Base-by-base conservation (phyloP, 2,888 invertebrate genomes). In the Tachina grossa region DNA sequence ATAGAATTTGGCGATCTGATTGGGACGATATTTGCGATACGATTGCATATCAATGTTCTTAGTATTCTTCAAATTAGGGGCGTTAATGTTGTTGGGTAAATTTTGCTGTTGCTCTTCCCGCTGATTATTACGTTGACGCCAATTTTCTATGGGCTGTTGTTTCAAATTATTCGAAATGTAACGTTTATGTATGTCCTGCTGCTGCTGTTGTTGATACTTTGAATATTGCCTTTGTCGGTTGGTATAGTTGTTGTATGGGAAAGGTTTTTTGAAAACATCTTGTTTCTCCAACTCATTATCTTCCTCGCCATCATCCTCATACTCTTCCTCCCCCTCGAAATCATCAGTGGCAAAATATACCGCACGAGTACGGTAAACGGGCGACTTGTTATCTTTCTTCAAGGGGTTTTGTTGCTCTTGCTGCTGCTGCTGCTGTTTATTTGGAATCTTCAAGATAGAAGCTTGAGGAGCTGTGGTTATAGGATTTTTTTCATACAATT, bases 121-220 rank as follows among this genome's bases (percentile, higher is more conserved):
- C 8, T 59, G 45, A 45, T 68, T 16, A 45, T 80, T 72, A 76
- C 91, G 91, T 85, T 90, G 89, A 80, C 92, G 92, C 92, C 92
- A 92, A 83, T 92, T 92, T 81, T 92, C 92, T 45, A 88, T 87
- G 8, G 88, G 87, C 51, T 84, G 81, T 16, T 87, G 88, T 2
- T 72, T 53, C 19, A 72, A 47, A 49, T 69, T 81, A 74, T 74
- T 82, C 16, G 75, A 75, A 49, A 84, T 79, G 53, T 87, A 87
- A 16, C 85, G 87, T 16, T 81, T 83, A 13, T 75, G 74, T 14
- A 65, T 47, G n/a, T 78, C 45, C 66, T 79, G 72, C 43, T 83
- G 76, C 65, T 86, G 84, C 16, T 87, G 89, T 6, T 87, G 89
- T 47, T 89, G 89, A 74, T 90, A 88, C 69, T 88, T 75, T 53